phyloP scores from a whole-genome alignment of 2,113 vertebrate species.

The Scytalopus superciliaris region DNA sequence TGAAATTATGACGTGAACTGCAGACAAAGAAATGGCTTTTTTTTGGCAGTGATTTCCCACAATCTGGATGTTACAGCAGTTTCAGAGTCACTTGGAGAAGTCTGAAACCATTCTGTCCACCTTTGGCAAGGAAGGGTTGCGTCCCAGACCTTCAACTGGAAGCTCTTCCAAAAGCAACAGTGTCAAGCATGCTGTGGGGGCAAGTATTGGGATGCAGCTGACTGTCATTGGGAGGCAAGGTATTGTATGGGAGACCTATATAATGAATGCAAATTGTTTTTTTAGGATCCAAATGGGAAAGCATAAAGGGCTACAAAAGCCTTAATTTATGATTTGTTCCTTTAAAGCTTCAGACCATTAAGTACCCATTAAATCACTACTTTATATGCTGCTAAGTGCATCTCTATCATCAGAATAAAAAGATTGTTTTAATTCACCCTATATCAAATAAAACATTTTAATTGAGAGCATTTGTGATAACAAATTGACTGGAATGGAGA shows the following conservation, averaged over 20 bases:
- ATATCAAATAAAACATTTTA: constrained; percentile 51
- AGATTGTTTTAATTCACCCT: constrained; percentile 36
- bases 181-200: neutral
- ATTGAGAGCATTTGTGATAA: constrained; percentile 37
- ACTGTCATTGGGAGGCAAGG: neutral
- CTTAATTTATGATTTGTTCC: constrained; percentile 52
- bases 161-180: neutral
- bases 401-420: constrained; percentile 38
- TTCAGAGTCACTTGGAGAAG: neutral
- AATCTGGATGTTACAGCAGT: neutral
- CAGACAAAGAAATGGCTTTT: neutral
- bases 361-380: constrained; percentile 28
- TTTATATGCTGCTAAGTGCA: constrained; percentile 47
- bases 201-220: neutral
- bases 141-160: neutral
- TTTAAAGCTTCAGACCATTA: constrained; percentile 47
- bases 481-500: constrained; percentile 31
- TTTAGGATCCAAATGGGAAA: constrained; percentile 40
- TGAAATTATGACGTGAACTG: neutral
- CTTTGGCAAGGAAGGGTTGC: neutral
- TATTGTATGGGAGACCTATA: neutral
- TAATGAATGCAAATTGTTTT: constrained; percentile 11
- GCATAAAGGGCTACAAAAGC: constrained; percentile 1
- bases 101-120: neutral
- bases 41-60: neutral